Evolutionary conservation across 2,888 invertebrate genomes (phyloP).

Genomic region (Metallyticus violacea): DNA sequence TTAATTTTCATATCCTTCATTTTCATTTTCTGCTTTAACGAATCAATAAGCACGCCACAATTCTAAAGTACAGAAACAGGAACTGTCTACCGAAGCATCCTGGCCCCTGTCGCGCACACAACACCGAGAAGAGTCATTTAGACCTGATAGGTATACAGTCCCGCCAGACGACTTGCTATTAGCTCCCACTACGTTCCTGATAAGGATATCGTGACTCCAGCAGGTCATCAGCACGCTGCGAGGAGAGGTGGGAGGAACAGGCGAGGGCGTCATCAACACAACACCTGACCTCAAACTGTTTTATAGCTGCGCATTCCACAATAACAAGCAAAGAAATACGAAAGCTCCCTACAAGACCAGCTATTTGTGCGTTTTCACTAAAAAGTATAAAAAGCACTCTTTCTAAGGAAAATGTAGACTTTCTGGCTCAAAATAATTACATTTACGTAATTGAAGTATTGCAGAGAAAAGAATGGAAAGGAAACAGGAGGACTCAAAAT

Average conservation of each 20-base stretch:
- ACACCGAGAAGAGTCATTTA: neutral
- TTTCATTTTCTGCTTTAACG: too few species aligned
- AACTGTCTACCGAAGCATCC: neutral
- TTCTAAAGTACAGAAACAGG: neutral
- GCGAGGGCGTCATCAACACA: neutral
- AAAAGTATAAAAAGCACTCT: too few species aligned
- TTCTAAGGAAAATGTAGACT: too few species aligned
- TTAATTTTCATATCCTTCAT: too few species aligned
- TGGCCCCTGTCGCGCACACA: neutral
- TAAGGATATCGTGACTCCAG: neutral
- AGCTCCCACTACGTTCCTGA: neutral
- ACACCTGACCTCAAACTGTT: neutral
- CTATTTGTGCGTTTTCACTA: neutral
- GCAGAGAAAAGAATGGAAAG: too few species aligned
- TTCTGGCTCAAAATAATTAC: too few species aligned
- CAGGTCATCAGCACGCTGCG: neutral
- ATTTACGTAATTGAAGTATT: too few species aligned
- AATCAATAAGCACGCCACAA: neutral
- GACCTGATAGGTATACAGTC: neutral
- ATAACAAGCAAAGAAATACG: neutral
- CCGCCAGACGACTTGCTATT: neutral
- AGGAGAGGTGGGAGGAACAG: neutral
- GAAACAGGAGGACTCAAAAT: too few species aligned
- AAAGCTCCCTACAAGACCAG: neutral
- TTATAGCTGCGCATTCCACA: neutral